Base-by-base conservation (phyloP, 2,888 invertebrate genomes). In the Diachrysia chrysitis region DNA sequence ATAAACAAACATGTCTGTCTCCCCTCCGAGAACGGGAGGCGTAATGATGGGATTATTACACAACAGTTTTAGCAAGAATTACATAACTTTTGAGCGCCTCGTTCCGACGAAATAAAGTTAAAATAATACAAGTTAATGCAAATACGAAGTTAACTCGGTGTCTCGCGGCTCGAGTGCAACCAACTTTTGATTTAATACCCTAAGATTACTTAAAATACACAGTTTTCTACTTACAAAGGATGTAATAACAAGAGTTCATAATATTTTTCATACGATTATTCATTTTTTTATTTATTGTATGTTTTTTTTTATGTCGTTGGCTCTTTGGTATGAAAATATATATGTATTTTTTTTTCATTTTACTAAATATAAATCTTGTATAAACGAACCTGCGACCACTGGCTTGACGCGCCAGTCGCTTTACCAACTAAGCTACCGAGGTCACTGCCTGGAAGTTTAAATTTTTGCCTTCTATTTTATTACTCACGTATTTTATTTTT, bases 111-210 rank as follows among this genome's bases (percentile, higher is more conserved):
- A 60, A 53, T 46, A 56, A 62, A 69, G 67, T 63, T 51, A 46
- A 77, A 79, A 66, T 71, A 69, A 75, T 66, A 66, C 54, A 61
- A 69, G 32, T 75, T 37, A 63, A 71, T 79, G 78, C 69, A 78
- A 80, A 78, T 75, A 72, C 37, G 46, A 66, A 71, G 59, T 67
- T 55, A 54, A 63, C 57, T 66, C 60, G n/a, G 46, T 60, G 58
- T 61, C 58, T 54, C 62, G 57, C 61, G 66, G 58, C 57, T 53
- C 59, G 55, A 69, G 66, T 79, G 79, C 81, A 69, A 58, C 56
- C 37, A 66, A 74, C 68, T 81, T 75, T 72, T 73, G 79, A 81
- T 74, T 79, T 71, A 75, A 73, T 66, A 66, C 57, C 60, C 66
- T 73, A 71, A 72, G 79, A 71, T 79, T 53, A 58, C 19, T 77